Evolutionary conservation across 2,888 invertebrate genomes (phyloP).

Genomic region (Spodoptera exigua): DNA sequence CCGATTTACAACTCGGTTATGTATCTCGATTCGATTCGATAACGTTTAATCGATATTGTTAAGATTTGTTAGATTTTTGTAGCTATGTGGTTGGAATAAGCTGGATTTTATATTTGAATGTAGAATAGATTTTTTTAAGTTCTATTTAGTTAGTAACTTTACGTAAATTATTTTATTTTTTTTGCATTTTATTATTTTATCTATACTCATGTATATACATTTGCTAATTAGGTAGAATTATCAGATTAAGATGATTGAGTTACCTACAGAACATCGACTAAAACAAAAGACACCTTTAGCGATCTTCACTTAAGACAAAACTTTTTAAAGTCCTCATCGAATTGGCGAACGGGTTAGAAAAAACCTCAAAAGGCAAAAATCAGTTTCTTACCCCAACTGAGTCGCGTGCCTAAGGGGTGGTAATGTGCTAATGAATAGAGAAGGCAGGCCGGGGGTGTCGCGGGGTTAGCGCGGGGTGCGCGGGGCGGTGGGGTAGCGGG

Average conservation of each 20-base stretch:
- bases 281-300: no score
- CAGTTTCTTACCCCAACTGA: slow-evolving; percentile 80
- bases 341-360: slow-evolving; percentile 60
- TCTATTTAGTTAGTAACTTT: background rate
- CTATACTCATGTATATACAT: no score
- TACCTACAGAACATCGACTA: no score
- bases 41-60: slow-evolving; percentile 56
- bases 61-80: slow-evolving; percentile 10
- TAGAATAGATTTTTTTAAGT: background rate
- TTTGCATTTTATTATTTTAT: no score
- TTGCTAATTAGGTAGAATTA: no score
- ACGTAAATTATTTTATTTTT: background rate
- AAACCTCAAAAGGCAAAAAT: slow-evolving; percentile 74
- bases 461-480: slow-evolving; percentile 61
- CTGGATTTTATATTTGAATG: background rate
- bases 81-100: background rate
- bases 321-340: slow-evolving; percentile 30
- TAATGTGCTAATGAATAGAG: slow-evolving; percentile 88
- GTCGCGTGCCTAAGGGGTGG: slow-evolving; percentile 82
- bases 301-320: background rate
- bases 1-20: slow-evolving; percentile 75
- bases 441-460: slow-evolving; percentile 71
- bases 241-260: no score
- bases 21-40: slow-evolving; percentile 65
- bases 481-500: slow-evolving; percentile 60